Base-by-base conservation (phyloP, 2,113 vertebrate genomes). In the Cottus gobio region DNA sequence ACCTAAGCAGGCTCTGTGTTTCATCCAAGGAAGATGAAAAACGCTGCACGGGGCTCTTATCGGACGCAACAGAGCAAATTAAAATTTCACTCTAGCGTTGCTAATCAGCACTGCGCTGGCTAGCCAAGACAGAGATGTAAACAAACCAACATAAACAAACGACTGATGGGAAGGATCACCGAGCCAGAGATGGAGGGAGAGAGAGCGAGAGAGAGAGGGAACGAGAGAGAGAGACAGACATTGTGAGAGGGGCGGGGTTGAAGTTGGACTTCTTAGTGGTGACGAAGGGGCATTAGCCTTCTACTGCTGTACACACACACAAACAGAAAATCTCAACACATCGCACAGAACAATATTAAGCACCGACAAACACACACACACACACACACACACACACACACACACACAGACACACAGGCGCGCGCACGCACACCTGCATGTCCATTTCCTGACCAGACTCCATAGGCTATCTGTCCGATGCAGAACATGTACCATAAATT, bases 11-110 rank as follows among this genome's bases (percentile, higher is more conserved):
- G 61, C 83, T 89, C 84, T 52, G 76, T 24, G 89, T 93, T 93
- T 94, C 88, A 93, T 94, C 92, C 90, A 36, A 62, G 67, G 79
- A 91, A 93, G 94, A 94, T 94, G 84, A 90, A 93, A 91, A 91
- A 91, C 69, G 73, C 80, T 54, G 91, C 24, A 44, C 78, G 0
- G 77, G 84, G 78, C 84, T 86, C 88, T 95, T 95, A 94, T 94
- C 93, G 79, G 85, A 79, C 84, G 67, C 90, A 92, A 94, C 91
- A 92, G 90, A 94, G 92, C 90, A 95, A 93, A 95, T 95, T 94
- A 94, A 92, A 93, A 95, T 92, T 90, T 91, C 89, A 91, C 89
- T 93, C 90, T 84, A 77, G 89, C 89, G 88, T 82, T 90, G 90
- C 91, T 95, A 92, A 95, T 94, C 94, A 93, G 91, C 79, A 60